These are phyloP conservation scores for Himalopsyche kuldschensis DNA, from an alignment of 2,888 invertebrate genomes.

Conservation along the genomic window DNA sequence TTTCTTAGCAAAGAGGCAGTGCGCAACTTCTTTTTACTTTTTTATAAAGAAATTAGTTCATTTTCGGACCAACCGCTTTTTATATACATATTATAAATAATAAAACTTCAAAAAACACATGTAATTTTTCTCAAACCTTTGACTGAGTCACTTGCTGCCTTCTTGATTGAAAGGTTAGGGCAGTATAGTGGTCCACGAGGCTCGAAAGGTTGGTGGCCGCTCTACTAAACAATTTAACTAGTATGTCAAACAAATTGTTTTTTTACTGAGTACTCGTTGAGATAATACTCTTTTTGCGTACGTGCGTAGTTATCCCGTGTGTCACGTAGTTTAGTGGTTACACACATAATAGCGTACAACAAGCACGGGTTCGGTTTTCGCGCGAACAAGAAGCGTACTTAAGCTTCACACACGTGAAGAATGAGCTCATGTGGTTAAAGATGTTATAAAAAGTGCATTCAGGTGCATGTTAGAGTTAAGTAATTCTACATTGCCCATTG, in stretches of 20 bases:
- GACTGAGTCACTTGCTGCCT: too few species aligned
- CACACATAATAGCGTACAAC: background rate
- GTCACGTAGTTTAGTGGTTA: background rate
- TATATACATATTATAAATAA: too few species aligned
- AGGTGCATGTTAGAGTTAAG: background rate
- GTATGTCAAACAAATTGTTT: background rate
- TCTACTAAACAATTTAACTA: background rate
- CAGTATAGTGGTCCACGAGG: too few species aligned
- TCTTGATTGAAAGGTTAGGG: too few species aligned
- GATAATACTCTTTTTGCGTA: background rate
- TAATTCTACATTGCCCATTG: too few species aligned
- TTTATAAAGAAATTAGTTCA: too few species aligned
- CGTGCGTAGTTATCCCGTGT: background rate
- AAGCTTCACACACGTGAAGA: background rate
- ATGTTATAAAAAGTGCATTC: background rate
- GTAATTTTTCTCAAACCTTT: too few species aligned
- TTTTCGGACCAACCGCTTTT: too few species aligned
- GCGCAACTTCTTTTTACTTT: too few species aligned
- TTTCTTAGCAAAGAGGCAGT: too few species aligned
- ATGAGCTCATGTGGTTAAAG: background rate
- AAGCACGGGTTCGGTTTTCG: background rate
- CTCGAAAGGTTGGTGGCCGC: too few species aligned
- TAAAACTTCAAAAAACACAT: too few species aligned
- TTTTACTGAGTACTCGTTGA: background rate
- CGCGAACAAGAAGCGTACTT: background rate